Base-by-base conservation (phyloP, 2,113 vertebrate species). In the Petrocephalus zakoni region DNA sequence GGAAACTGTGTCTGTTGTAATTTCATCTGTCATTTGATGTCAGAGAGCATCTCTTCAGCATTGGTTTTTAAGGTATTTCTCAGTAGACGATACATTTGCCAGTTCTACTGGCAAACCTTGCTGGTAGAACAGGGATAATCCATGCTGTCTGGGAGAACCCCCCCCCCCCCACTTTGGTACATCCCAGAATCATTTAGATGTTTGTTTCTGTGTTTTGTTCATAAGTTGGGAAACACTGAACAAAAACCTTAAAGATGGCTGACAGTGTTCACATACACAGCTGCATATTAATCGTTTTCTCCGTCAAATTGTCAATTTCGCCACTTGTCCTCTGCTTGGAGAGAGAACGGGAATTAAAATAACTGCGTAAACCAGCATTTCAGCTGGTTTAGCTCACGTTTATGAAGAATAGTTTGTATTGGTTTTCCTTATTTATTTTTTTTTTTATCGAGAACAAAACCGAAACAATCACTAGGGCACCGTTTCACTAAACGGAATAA, bases 401-500 rank as follows among this genome's bases (percentile, higher is more conserved):
- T 56, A 6, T 55, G 52, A 52, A 19, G 52, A 56, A 53, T 34
- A 55, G 52, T 91, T 91, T 90, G 89, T 90, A 88, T 29, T 72
- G 37, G 83, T 85, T 68, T 68, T 22, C 47, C 47, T 58, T n/a
- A n/a, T n/a, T 64, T 64, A 11, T 29, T 61, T 64, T 68, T 29
- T 68, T 29, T 29, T 68, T 78, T 29, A 78, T 78, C 87, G 29
- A 52, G 46, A 72, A 88, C 78, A 61, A 89, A 89, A 88, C 78
- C 88, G 82, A 64, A 72, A 89, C 81, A 86, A 87, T 88, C 64
- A 68, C 82, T 61, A 42, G 55, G 85, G 52, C 88, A n/a, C 19
- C 83, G 51, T 90, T 91, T 89, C 82, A 53, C 91, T 85, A 90
- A 89, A 87, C 87, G 46, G 85, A 90, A 51, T 55, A 81, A 88